Base-by-base conservation (phyloP, 2,113 vertebrate genomes). In the Apteryx mantelli region DNA sequence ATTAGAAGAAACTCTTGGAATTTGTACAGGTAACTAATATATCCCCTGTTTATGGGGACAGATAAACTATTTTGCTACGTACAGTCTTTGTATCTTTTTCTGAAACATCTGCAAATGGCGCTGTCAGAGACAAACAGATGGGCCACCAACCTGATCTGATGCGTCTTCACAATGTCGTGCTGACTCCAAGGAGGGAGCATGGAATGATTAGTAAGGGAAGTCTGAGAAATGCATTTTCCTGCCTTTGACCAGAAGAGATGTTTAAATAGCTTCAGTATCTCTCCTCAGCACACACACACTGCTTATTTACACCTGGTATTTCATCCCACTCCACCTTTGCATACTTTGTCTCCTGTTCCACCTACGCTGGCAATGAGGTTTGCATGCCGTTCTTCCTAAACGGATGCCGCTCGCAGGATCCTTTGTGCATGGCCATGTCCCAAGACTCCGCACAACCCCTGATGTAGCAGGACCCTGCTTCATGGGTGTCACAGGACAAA, bases 341-440 rank as follows among this genome's bases (percentile, higher is more conserved):
- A 61, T 53, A 53, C 25, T 42, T 11, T 25, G 42, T 50, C 6
- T 4, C 1, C 61, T 3, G 55, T n/a, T 82, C 77, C 40, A 3
- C 11, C 40, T 5, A 0, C 3, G 8, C 38, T 7, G 42, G 5
- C 53, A 66, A 21, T 4, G 48, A 68, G 5, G 16, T 19, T 40
- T 15, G 36, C 14, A 18, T 1, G 28, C 64, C 65, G 44, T 48
- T 53, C 42, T 19, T 65, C 21, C 58, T 5, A 32, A 21, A 48
- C 1, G 56, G 71, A 66, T 7, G 55, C 65, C 15, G 3, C 36
- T 6, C 74, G 60, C 56, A 55, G 42, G 13, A 19, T 6, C 58
- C 46, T 15, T 7, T 2, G 3, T 5, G 50, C 7, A 26, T 0
- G 4, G 69, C 56, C 32, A 1, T 0, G 5, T 10, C 63, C 58